These are phyloP conservation scores for Graphium colonna DNA, from an alignment of 2,888 invertebrate genomes.

Conservation along the genomic window DNA sequence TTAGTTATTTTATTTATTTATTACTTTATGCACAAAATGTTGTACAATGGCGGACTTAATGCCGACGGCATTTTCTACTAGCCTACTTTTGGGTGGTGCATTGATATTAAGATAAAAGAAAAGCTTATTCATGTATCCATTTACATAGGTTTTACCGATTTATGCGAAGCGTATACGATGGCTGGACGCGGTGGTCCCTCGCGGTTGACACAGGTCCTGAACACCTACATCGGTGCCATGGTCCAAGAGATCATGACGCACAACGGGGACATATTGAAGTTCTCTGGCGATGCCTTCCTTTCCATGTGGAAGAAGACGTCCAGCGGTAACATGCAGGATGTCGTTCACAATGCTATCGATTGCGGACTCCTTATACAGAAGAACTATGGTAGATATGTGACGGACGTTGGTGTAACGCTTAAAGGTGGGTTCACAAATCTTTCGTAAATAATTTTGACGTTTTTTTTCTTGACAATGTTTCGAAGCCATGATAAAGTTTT, in stretches of 20 bases:
- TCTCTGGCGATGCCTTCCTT: conserved; percentile 84
- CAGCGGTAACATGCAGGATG: conserved; percentile 77
- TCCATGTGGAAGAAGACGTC: conserved; percentile 82
- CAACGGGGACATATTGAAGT: conserved; percentile 84
- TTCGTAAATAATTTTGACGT: no score
- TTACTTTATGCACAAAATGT: no score
- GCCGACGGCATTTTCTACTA: no score
- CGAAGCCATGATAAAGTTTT: no score
- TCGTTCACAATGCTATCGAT: conserved; percentile 83
- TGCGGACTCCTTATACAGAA: conserved; percentile 84
- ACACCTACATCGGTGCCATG: conserved; percentile 86
- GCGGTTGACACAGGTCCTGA: conserved; percentile 83
- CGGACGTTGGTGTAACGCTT: conserved; percentile 81
- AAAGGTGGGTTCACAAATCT: conserved; percentile 63
- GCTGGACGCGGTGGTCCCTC: conserved; percentile 83
- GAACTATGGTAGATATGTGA: conserved; percentile 80
- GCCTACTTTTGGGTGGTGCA: no score
- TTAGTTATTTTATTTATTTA: no score
- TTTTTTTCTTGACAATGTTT: no score
- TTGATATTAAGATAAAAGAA: no score
- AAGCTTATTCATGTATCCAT: no score
- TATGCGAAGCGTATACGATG: conserved; percentile 83
- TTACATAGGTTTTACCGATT: conserved; percentile 82
- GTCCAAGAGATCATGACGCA: conserved; percentile 84
- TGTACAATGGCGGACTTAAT: no score